A percentile compares a stretch with the other conserved stretches of the same genome.
These are phyloP conservation scores for Pogonocherus hispidulus DNA, from an alignment of 2,888 invertebrate species.

Conservation along the genomic window DNA sequence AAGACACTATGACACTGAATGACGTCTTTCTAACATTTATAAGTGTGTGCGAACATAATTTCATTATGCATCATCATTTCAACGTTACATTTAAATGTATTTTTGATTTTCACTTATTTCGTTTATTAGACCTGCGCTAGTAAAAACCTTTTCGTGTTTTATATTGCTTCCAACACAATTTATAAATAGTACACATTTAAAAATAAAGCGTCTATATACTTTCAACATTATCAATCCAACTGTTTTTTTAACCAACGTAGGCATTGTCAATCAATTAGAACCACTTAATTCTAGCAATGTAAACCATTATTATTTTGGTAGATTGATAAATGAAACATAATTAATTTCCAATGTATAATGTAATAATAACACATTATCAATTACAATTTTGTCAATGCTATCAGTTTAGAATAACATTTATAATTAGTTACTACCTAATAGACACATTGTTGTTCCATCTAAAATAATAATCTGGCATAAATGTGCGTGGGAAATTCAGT, in stretches of 20 bases:
- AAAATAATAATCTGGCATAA: conserved; percentile 11
- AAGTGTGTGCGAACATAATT: background rate
- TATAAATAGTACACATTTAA: background rate
- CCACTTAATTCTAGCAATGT: background rate
- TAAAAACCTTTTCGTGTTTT: background rate
- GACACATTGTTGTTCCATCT: conserved; percentile 2
- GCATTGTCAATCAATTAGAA: background rate
- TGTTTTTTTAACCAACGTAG: background rate
- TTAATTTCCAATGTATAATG: conserved; percentile 10
- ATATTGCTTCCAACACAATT: background rate
- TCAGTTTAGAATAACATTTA: conserved; percentile 19
- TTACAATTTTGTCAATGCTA: conserved; percentile 8
- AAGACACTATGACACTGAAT: too few relatives aligned
- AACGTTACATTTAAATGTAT: background rate
- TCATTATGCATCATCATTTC: background rate
- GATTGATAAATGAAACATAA: conserved; percentile 7
- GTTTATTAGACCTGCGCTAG: background rate
- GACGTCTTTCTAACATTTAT: background rate
- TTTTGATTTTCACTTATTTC: background rate
- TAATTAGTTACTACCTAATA: conserved; percentile 17
- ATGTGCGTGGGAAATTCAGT: background rate
- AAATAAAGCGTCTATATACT: background rate
- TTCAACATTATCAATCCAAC: background rate
- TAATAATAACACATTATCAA: conserved; percentile 16
- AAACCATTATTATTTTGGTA: conserved; percentile 10